Conservation (phyloP, 2,888 invertebrate species). For the Cephalotes varians region DNA sequence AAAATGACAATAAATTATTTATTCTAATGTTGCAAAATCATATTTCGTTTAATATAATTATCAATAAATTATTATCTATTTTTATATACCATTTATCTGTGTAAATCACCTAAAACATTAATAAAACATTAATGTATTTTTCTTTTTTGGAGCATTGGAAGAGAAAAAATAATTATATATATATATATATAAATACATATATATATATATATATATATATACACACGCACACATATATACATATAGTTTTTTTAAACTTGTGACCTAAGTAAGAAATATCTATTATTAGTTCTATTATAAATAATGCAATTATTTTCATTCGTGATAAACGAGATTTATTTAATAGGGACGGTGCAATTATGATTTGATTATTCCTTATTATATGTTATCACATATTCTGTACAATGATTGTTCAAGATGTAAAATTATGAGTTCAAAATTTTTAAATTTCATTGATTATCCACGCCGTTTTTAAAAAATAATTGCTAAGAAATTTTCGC, state of each 20-base stretch:
- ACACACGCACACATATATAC: too few relatives aligned
- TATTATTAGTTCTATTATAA: slow-evolving; percentile 9
- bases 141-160: neutral
- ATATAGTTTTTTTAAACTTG: neutral
- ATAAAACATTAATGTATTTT: neutral
- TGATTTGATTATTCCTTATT: slow-evolving; percentile 51
- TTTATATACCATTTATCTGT: slow-evolving; percentile 4
- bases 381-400: slow-evolving; percentile 41
- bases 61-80: slow-evolving; percentile 11
- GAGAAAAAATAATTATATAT: slow-evolving; percentile 9
- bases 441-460: slow-evolving; percentile 49
- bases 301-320: slow-evolving; percentile 21
- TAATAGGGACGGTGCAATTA: slow-evolving; percentile 65
- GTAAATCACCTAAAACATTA: slow-evolving; percentile 1
- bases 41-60: slow-evolving; percentile 14
- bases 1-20: slow-evolving; percentile 20
- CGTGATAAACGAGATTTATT: slow-evolving; percentile 35
- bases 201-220: slow-evolving; percentile 1
- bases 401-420: slow-evolving; percentile 50
- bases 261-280: neutral
- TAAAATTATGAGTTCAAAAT: slow-evolving; percentile 60
- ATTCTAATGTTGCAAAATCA: slow-evolving; percentile 8
- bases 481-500: slow-evolving; percentile 36
- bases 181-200: neutral
- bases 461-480: slow-evolving; percentile 51